A percentile compares a stretch with the other conserved stretches of the same genome.
Conservation (phyloP, 2,113 vertebrate genomes). For the Podiceps cristatus region DNA sequence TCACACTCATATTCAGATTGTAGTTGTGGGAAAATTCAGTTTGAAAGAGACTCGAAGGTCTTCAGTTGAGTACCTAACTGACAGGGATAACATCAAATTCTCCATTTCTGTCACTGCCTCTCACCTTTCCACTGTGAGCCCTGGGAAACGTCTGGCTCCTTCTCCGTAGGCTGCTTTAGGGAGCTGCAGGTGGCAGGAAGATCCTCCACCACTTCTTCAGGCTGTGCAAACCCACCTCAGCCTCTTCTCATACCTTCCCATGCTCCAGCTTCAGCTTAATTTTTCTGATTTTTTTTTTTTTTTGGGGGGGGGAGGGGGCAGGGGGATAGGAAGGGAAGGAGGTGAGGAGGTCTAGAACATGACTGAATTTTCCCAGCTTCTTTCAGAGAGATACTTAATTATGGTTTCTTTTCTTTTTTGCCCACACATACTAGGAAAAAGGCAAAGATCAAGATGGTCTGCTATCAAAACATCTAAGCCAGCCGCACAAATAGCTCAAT, state of each 20-base stretch:
- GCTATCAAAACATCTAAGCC: background rate
- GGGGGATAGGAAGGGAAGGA: no score
- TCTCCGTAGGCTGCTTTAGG: rapidly evolving
- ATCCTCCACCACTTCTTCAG: background rate
- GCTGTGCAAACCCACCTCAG: background rate
- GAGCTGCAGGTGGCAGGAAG: background rate
- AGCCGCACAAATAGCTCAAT: background rate
- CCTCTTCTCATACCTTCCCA: rapidly evolving
- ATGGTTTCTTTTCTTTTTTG: rapidly evolving
- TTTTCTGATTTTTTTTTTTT: rapidly evolving
- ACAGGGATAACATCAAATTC: rapidly evolving
- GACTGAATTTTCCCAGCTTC: background rate
- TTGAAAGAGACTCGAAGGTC: background rate
- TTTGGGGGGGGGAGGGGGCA: background rate
- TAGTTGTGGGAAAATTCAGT: background rate
- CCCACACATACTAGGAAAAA: background rate
- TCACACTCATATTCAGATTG: rapidly evolving
- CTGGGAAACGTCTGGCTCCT: rapidly evolving
- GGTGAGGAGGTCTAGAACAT: background rate
- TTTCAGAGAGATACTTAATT: background rate
- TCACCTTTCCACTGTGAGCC: background rate
- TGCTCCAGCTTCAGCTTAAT: background rate
- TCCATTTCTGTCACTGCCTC: background rate
- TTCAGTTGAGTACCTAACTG: background rate
- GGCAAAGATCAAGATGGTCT: background rate